Percentiles rank a stretch among this genome's conserved stretches.
Evolutionary conservation across 1,140 invertebrate species (phyloP).

Genomic region (Zaprionus kolodkinae): DNA sequence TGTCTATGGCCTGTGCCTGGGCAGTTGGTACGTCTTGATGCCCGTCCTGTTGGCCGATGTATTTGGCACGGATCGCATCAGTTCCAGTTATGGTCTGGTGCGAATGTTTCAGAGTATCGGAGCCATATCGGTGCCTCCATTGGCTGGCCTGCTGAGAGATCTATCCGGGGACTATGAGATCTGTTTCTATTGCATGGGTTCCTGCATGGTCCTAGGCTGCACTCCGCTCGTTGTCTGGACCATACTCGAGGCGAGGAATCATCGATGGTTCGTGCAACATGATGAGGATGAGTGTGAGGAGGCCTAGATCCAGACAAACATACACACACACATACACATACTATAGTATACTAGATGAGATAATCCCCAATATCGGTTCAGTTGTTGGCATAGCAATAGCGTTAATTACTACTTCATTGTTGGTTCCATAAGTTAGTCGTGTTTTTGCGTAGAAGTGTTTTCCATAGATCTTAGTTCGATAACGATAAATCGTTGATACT

Average conservation of each 20-base stretch:
- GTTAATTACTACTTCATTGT: conserved; percentile 37
- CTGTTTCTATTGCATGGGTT: conserved; percentile 90
- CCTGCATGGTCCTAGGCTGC: conserved; percentile 89
- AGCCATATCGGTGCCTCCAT: conserved; percentile 89
- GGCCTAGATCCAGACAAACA: conserved; percentile 37
- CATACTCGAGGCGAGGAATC: conserved; percentile 71
- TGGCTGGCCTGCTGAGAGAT: conserved; percentile 88
- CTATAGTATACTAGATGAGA: background rate
- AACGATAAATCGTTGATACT: conserved; percentile 60
- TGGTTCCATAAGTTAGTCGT: conserved; percentile 33
- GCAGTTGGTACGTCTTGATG: conserved; percentile 90
- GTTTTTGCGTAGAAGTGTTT: conserved; percentile 47
- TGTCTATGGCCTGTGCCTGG: conserved; percentile 89
- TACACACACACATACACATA: background rate
- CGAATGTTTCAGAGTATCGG: conserved; percentile 91
- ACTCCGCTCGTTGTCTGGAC: conserved; percentile 86
- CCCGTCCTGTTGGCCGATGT: conserved; percentile 90
- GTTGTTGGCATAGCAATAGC: conserved; percentile 42
- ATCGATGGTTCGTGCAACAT: conserved; percentile 66
- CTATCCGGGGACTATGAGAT: conserved; percentile 89
- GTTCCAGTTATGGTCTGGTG: conserved; percentile 90
- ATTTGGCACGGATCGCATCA: conserved; percentile 89
- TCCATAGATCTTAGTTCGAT: conserved; percentile 63
- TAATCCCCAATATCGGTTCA: conserved; percentile 2
- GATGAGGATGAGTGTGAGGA: conserved; percentile 65